Evolutionary conservation across 2,113 vertebrate species (phyloP).

Genomic region (Clarias magur): DNA sequence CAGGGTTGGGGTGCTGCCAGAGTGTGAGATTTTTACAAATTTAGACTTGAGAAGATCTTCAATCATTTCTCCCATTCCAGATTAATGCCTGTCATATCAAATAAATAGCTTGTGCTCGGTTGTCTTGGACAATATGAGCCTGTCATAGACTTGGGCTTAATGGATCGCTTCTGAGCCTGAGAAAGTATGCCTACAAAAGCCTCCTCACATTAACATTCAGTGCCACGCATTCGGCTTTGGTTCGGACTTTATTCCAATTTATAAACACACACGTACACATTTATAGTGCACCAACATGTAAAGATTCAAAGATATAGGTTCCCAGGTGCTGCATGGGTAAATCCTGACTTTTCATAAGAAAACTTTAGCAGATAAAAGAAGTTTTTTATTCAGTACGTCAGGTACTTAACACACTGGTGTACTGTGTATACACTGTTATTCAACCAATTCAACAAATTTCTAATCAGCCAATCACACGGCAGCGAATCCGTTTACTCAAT

Average conservation of each 20-base stretch:
- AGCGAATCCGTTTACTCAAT: too few species aligned
- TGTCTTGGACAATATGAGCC: constrained; percentile 29
- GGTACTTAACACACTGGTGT: background rate
- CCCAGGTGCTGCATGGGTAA: constrained; percentile 9
- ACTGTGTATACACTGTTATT: background rate
- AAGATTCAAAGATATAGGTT: constrained; percentile 38
- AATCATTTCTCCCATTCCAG: constrained; percentile 36
- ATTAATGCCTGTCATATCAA: constrained; percentile 45
- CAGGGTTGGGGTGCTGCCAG: constrained; percentile 58
- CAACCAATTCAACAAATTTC: too few species aligned
- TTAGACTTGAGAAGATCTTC: constrained; percentile 31
- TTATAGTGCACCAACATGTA: constrained; percentile 32
- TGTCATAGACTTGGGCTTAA: constrained; percentile 34
- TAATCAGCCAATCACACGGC: too few species aligned
- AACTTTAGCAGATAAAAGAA: constrained; percentile 6
- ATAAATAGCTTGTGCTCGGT: constrained; percentile 36
- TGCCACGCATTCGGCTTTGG: constrained; percentile 39
- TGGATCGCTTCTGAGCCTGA: constrained; percentile 36
- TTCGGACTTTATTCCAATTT: constrained; percentile 51
- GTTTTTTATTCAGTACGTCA: background rate
- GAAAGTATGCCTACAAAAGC: constrained; percentile 27
- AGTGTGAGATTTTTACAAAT: constrained; percentile 26
- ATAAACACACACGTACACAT: constrained; percentile 29
- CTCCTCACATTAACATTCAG: constrained; percentile 46
- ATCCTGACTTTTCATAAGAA: constrained; percentile 24